Conservation (phyloP, 2,113 vertebrate species). For the Antigone vipio region DNA sequence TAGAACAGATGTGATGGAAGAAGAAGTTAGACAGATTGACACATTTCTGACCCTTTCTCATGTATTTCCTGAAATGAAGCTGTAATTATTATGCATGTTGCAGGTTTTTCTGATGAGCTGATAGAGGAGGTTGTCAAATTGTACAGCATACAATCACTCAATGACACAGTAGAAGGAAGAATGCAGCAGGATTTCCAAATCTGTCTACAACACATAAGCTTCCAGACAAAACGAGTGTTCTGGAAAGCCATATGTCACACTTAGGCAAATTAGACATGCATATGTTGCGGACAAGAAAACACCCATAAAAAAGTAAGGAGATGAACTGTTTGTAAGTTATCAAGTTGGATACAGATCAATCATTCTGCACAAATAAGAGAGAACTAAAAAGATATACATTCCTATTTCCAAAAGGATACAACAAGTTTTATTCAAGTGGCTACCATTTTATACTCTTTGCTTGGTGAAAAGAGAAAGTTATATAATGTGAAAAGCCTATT, state of each 20-base stretch:
- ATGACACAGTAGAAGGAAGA: constrained; percentile 26
- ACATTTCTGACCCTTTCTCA: constrained; percentile 28
- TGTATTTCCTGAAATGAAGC: constrained; percentile 14
- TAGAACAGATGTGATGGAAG: constrained; percentile 31
- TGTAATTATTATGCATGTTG: constrained; percentile 61
- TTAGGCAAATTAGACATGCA: constrained; percentile 45
- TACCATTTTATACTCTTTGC: not conserved
- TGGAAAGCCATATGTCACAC: constrained; percentile 31
- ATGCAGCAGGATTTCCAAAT: not conserved
- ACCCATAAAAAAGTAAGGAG: not conserved
- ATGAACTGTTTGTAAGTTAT: not conserved
- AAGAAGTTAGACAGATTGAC: constrained; percentile 8
- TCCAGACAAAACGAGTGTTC: constrained; percentile 3
- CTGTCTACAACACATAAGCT: not conserved
- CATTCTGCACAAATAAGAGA: not conserved
- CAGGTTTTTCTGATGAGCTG: constrained; percentile 53
- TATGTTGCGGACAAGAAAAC: constrained; percentile 26
- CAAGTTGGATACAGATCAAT: not conserved
- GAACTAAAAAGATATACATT: not conserved
- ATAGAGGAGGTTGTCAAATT: constrained; percentile 60
- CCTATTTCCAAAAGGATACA: not conserved
- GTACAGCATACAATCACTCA: constrained; percentile 44
- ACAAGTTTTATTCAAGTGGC: not conserved
- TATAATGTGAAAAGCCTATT: not conserved
- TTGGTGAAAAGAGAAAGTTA: not conserved